Conservation (phyloP, 1,140 invertebrate species). For the Danaus melanippus region DNA sequence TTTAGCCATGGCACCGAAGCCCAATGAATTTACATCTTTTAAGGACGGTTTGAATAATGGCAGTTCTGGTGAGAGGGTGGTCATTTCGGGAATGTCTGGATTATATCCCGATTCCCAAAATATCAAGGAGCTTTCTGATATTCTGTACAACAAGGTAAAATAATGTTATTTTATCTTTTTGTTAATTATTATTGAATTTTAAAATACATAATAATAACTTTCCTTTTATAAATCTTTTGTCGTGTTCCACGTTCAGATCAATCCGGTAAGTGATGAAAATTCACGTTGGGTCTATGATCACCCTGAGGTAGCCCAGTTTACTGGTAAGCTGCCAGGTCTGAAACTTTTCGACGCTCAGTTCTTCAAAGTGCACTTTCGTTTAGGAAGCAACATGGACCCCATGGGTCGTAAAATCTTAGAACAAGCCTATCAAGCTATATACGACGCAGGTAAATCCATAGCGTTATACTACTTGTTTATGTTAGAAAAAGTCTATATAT, state of each 20-base stretch:
- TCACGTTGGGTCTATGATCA: slow-evolving; percentile 27
- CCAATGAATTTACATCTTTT: too few relatives aligned
- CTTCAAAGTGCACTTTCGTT: slow-evolving; percentile 37
- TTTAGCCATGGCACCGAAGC: too few relatives aligned
- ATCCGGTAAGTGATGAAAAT: slow-evolving; percentile 19
- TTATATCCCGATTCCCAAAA: not conserved
- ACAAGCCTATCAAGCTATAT: slow-evolving; percentile 44
- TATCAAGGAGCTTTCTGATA: slow-evolving; percentile 22
- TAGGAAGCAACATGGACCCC: slow-evolving; percentile 30
- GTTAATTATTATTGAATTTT: not conserved
- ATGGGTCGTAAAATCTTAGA: slow-evolving; percentile 39
- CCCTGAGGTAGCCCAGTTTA: slow-evolving; percentile 27
- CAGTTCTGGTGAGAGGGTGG: too few relatives aligned
- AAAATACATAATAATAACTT: not conserved
- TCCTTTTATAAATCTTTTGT: not conserved
- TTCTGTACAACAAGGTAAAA: slow-evolving; percentile 39
- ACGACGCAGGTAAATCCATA: slow-evolving; percentile 46
- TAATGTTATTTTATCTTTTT: not conserved
- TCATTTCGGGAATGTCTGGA: not conserved
- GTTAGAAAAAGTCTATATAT: not conserved
- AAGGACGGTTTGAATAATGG: not conserved
- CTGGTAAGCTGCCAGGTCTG: slow-evolving; percentile 28
- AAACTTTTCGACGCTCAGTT: slow-evolving; percentile 46
- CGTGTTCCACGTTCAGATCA: slow-evolving; percentile 17
- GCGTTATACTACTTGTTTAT: too few relatives aligned